A percentile compares a stretch with the other conserved stretches of the same genome.
Evolutionary conservation across 2,888 invertebrate species (phyloP).

Genomic region (Alloscopus bannaensis): DNA sequence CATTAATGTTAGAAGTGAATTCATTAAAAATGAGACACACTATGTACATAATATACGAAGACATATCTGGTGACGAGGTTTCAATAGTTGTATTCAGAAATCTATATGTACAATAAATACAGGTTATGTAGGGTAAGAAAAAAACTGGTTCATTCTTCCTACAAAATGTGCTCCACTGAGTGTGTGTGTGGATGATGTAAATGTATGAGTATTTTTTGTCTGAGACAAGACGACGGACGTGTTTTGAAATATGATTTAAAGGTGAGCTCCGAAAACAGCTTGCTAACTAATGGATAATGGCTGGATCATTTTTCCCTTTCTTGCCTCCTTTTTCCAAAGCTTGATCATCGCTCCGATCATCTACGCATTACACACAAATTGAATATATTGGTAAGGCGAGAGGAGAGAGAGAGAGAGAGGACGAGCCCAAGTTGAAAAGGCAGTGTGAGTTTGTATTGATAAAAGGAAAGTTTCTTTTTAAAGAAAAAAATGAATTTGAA

Average conservation of each 20-base stretch:
- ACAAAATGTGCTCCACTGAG: no score
- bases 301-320: conserved; percentile 49
- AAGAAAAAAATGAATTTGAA: no score
- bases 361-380: no score
- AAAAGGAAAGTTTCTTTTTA: no score
- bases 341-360: conserved; percentile 49
- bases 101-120: neutral
- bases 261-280: conserved; percentile 35
- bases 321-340: conserved; percentile 24
- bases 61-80: no score
- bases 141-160: conserved; percentile 63
- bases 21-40: conserved; percentile 62
- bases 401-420: no score
- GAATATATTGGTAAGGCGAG: no score
- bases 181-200: no score
- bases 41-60: no score
- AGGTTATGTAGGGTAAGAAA: neutral
- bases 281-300: conserved; percentile 57
- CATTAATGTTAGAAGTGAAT: conserved; percentile 38
- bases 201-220: no score
- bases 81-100: conserved; percentile 13
- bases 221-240: conserved; percentile 50
- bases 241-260: conserved; percentile 65
- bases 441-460: no score
- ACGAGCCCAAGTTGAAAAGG: no score